Percentiles rank a stretch among this genome's conserved stretches.
These are phyloP conservation scores for Leptestheria dahalacensis DNA, from an alignment of 1,140 invertebrate species.

Conservation along the genomic window DNA sequence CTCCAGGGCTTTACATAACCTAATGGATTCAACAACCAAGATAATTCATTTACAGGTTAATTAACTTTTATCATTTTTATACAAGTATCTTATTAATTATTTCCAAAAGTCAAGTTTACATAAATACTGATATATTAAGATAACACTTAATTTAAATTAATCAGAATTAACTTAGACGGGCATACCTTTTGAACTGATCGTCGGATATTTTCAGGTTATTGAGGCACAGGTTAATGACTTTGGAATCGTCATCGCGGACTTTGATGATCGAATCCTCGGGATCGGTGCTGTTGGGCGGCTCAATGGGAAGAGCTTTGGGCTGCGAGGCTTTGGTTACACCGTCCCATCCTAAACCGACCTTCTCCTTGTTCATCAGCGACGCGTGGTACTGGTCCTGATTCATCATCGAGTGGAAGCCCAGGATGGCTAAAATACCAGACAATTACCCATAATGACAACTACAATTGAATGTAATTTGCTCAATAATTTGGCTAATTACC, in stretches of 20 bases:
- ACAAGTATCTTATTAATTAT: too few relatives aligned
- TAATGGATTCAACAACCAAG: too few relatives aligned
- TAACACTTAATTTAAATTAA: not conserved
- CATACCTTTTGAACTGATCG: constrained; percentile 68
- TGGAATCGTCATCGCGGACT: constrained; percentile 73
- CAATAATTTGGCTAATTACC: too few relatives aligned
- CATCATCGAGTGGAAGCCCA: constrained; percentile 99
- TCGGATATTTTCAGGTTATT: constrained; percentile 98
- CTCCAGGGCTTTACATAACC: constrained; percentile 73
- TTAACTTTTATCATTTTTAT: too few relatives aligned
- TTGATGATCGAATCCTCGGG: constrained; percentile 76
- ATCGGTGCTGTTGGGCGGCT: constrained; percentile 88
- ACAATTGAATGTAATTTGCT: not conserved
- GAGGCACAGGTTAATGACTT: constrained; percentile 78
- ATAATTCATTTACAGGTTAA: too few relatives aligned
- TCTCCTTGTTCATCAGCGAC: constrained; percentile 69
- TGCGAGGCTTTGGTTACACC: constrained; percentile 87
- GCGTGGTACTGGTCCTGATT: constrained; percentile 99
- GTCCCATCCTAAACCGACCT: constrained; percentile 67
- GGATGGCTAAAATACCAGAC: constrained; percentile 56
- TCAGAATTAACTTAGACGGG: not conserved
- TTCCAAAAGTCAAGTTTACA: not conserved
- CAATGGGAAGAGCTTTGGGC: constrained; percentile 74
- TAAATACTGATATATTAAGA: not conserved
- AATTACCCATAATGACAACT: constrained; percentile 6